These are phyloP conservation scores for Potamarius usumacintae DNA, from an alignment of 2,113 vertebrate species.

Conservation along the genomic window DNA sequence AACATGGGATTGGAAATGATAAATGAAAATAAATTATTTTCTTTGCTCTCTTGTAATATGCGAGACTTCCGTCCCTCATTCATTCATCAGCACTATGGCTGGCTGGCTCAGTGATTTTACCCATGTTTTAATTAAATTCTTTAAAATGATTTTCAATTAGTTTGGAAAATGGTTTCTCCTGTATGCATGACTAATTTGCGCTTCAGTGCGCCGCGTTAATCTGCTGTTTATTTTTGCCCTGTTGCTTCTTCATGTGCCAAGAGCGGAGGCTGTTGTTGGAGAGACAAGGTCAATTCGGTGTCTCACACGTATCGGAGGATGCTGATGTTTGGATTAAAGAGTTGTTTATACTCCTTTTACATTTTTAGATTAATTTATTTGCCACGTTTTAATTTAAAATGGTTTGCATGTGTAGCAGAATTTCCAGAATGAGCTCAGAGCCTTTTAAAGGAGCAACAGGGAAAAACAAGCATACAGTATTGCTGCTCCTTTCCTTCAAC, in stretches of 20 bases:
- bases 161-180: neutral
- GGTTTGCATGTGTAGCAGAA: neutral
- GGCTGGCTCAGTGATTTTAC: neutral
- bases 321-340: neutral
- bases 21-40: conserved; percentile 9
- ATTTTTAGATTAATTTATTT: conserved; percentile 5
- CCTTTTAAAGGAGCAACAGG: neutral
- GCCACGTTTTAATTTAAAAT: neutral
- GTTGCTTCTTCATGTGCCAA: neutral
- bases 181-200: conserved; percentile 1
- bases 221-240: neutral
- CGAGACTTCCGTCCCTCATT: neutral
- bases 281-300: neutral
- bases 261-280: neutral
- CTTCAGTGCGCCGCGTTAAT: conserved; percentile 6
- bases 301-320: too few species aligned
- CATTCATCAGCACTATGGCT: neutral
- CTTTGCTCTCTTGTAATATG: neutral
- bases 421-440: neutral
- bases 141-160: conserved; percentile 27
- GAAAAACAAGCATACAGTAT: neutral
- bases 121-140: conserved; percentile 13
- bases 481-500: neutral
- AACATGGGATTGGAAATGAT: neutral
- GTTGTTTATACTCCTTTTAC: neutral